Conservation (phyloP, 2,888 invertebrate species). For the Nemurella pictetii region DNA sequence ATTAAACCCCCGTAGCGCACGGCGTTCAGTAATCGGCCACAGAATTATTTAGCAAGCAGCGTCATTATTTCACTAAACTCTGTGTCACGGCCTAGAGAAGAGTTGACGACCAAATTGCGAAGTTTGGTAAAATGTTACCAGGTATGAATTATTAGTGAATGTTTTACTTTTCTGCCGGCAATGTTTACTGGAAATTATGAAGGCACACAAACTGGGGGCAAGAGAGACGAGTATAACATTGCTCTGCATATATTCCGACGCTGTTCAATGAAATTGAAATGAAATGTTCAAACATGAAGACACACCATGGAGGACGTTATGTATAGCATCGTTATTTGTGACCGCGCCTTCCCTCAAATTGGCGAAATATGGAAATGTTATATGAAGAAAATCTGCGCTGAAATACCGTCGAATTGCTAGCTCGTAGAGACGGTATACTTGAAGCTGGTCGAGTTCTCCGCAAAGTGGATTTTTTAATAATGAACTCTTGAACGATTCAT, state of each 20-base stretch:
- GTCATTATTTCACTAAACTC: not conserved
- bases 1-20: not conserved
- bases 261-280: not conserved
- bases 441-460: not conserved
- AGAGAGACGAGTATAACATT: not conserved
- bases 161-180: not conserved
- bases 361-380: not conserved
- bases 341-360: not conserved
- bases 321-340: not conserved
- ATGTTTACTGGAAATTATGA: not conserved
- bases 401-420: not conserved
- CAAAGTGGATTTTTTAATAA: slow-evolving; percentile 13
- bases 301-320: not conserved
- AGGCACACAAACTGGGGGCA: not conserved
- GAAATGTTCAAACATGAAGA: not conserved
- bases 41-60: not conserved
- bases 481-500: slow-evolving; percentile 11
- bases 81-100: not conserved
- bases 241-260: not conserved
- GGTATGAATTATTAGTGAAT: not conserved
- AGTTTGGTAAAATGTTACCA: not conserved
- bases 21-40: not conserved
- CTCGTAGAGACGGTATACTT: not conserved
- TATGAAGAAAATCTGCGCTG: not conserved
- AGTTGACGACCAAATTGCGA: not conserved